Conservation (phyloP, 2,113 vertebrate genomes). For the Bos taurus region DNA sequence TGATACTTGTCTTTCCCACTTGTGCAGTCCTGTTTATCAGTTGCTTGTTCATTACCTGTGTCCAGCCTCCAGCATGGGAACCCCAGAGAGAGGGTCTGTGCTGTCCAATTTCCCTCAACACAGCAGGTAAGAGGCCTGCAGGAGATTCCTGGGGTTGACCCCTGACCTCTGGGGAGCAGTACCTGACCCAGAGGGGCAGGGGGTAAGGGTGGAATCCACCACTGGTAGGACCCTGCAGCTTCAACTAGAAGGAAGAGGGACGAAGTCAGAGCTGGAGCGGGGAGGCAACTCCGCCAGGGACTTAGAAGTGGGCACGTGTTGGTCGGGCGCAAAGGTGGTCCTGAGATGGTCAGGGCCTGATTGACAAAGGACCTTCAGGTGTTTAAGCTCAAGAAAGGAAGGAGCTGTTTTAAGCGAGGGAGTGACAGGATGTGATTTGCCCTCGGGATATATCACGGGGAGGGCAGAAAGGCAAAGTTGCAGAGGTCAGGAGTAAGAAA, state of each 20-base stretch:
- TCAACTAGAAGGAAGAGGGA: not conserved
- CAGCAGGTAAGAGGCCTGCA: rapidly evolving
- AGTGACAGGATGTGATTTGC: not conserved
- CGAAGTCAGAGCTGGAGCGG: rapidly evolving
- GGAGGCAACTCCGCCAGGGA: rapidly evolving
- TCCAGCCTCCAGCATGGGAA: not conserved
- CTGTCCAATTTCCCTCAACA: not conserved
- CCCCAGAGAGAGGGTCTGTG: rapidly evolving
- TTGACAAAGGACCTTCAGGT: not conserved
- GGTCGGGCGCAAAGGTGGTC: not conserved
- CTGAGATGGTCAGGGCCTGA: not conserved
- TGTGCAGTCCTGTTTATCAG: rapidly evolving
- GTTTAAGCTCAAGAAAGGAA: not conserved
- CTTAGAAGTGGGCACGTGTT: not conserved
- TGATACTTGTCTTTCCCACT: not conserved
- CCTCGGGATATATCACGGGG: not conserved
- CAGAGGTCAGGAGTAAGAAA: not conserved
- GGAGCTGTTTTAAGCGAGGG: not conserved
- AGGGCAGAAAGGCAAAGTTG: too few relatives aligned
- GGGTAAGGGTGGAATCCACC: rapidly evolving
- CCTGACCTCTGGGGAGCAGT: not conserved
- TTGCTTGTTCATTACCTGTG: not conserved
- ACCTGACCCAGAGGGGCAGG: not conserved
- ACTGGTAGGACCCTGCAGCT: not conserved
- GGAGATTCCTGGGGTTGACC: not conserved